Evolutionary conservation across 2,888 invertebrate genomes (phyloP), one percentile per base, ranked within the genome.

Genomic region (Mesorhabditis belari): DNA sequence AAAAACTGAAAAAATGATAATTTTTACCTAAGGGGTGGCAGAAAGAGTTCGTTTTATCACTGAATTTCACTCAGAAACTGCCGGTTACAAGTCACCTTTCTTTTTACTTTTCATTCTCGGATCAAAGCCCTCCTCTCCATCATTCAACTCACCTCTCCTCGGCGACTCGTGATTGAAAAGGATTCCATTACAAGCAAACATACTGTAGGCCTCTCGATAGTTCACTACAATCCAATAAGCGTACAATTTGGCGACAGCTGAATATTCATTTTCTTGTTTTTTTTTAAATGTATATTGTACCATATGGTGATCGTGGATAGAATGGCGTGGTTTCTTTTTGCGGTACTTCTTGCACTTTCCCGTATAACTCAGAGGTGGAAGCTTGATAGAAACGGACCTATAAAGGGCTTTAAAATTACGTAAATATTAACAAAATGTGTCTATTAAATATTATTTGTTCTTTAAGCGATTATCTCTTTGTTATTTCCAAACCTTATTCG

Each of bases 111-210:
- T n/a, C n/a, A n/a, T n/a, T n/a, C n/a, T n/a, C n/a, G n/a, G n/a
- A n/a, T n/a, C n/a, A n/a, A n/a, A n/a, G n/a, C n/a, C n/a, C n/a
- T n/a, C n/a, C 5, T 23, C 24, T 54, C 17, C 6, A 9, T 21
- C 27, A 25, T 19, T 17, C 9, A 23, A 51, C 26, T 44, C 58
- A 80, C 82, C 94, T 70, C 95, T 85, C 57, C 94, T 85, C 0
- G 95, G 95, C 75, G 91, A 91, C 84, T 95, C 95, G 81, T 95
- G 95, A 84, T 95, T 95, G 82, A 95, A 95, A 4, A 95, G 85
- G 63, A 95, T 90, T 0, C 95, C 95, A 83, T 95, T 95, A 80
- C 92, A 92, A 0, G 93, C 92, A 82, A 89, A 94, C 88, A 95
- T 92, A 57, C 87, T 87, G 81, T 95, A 95, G 0, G 95, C 93